phyloP scores from a whole-genome alignment of 2,888 invertebrate species.

The Pimpla rufipes region DNA sequence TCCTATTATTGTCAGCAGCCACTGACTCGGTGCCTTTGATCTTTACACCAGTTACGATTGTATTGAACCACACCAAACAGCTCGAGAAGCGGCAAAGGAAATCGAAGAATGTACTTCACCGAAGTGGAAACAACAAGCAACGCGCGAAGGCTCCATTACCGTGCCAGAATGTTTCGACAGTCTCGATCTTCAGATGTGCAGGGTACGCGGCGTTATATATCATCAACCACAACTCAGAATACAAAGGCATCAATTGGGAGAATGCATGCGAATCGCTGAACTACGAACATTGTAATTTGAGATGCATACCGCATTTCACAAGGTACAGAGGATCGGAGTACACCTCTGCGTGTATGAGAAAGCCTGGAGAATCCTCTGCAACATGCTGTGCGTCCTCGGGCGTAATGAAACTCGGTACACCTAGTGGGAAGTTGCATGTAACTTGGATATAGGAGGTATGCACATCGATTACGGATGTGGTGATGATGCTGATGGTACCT shows the following conservation, averaged over 20 bases:
- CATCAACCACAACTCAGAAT: slow-evolving; percentile 3
- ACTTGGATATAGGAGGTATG: slow-evolving; percentile 30
- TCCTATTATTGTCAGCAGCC: slow-evolving; percentile 8
- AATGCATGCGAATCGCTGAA: slow-evolving; percentile 28
- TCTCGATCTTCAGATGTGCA: neutral
- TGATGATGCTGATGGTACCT: slow-evolving; percentile 23
- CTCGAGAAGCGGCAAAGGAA: neutral
- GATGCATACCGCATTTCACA: slow-evolving; percentile 34
- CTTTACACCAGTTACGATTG: too few species aligned
- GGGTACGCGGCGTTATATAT: slow-evolving; percentile 3
- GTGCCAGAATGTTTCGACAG: neutral
- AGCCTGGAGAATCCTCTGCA: slow-evolving; percentile 33
- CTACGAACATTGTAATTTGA: slow-evolving; percentile 28
- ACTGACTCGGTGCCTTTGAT: neutral
- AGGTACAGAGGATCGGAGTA: neutral
- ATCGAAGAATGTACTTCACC: slow-evolving; percentile 9
- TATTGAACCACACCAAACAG: neutral
- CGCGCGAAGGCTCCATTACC: neutral
- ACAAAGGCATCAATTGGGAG: slow-evolving; percentile 16
- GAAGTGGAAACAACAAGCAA: slow-evolving; percentile 14
- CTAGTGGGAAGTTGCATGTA: slow-evolving; percentile 30
- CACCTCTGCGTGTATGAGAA: slow-evolving; percentile 24
- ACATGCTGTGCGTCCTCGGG: neutral
- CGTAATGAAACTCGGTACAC: slow-evolving; percentile 19
- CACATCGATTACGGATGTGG: slow-evolving; percentile 43